Evolutionary conservation across 2,888 invertebrate species (phyloP), one percentile per base, ranked within the genome.

Genomic region (Dyspetes luteomarginatus): DNA sequence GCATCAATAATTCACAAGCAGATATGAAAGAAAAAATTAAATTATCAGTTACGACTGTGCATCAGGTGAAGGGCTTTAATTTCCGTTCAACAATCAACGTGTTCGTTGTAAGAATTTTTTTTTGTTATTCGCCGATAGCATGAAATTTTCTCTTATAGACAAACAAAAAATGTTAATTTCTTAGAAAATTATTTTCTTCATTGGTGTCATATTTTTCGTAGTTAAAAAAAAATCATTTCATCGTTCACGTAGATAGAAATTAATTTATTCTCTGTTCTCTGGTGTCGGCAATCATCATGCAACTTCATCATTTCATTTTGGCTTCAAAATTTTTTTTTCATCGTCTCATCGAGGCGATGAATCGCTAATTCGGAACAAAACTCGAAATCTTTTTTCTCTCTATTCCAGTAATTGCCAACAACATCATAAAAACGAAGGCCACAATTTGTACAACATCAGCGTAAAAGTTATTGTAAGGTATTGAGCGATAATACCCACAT

Each of bases 381-480:
- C 45, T 71, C 58, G 62, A 83, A 67, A 81, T 78, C 48, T 65
- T 71, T 83, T 74, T 81, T 84, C 89, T 86, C 85, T 87, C 69
- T 85, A 85, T 91, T 91, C 52, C 91, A 91, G 91, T 91, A 90
- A 91, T 85, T 78, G 81, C 81, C 48, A 15, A 82, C 83, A 81
- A 86, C 84, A 83, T 84, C 81, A 71, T 58, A 84, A n/a, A 85
- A 82, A 87, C 82, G 89, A 87, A 88, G 90, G 81, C 86, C 83
- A 84, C 86, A 75, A 83, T 86, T 87, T 88, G 82, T 86, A 85
- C 85, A 78, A 79, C 86, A 84, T 80, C 77, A 73, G 78, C 86
- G 86, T 90, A 86, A 90, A 88, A 85, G 68, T 89, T 90, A 89
- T 90, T 89, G 87, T 90, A 89, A 88, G 83, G 83, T 87, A 86